Conservation (phyloP, 2,113 vertebrate species). For the Camelus bactrianus region DNA sequence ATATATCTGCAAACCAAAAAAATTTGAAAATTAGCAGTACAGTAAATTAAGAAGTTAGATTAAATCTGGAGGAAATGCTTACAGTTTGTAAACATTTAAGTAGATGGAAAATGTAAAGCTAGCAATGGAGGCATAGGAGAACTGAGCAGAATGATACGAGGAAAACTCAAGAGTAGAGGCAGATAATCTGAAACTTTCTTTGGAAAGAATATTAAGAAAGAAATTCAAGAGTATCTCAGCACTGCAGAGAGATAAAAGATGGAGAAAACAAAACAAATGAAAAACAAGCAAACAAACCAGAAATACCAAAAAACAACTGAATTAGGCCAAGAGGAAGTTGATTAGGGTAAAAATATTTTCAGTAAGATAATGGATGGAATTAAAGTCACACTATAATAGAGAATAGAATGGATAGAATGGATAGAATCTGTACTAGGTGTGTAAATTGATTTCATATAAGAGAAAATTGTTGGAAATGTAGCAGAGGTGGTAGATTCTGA, state of each 20-base stretch:
- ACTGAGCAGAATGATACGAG: background rate
- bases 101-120: background rate
- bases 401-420: background rate
- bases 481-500: background rate
- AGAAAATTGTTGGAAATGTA: constrained; percentile 29
- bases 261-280: background rate
- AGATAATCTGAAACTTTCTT: constrained; percentile 45
- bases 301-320: background rate
- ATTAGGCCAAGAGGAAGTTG: constrained; percentile 26
- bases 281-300: background rate
- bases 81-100: background rate
- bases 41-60: constrained; percentile 1
- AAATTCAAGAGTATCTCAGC: background rate
- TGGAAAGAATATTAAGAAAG: constrained; percentile 20
- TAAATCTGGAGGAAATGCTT: constrained; percentile 39
- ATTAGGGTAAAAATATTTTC: constrained; percentile 20
- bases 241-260: background rate
- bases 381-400: background rate
- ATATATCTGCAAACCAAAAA: constrained; percentile 10
- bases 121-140: background rate
- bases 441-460: background rate
- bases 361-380: background rate
- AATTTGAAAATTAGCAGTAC: background rate
- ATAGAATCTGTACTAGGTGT: background rate
- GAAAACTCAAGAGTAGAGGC: background rate